A percentile compares a stretch with the other conserved stretches of the same genome.
phyloP scores from a whole-genome alignment of 2,797 vertebrate genomes.

The Sebastes hopkinsi region DNA sequence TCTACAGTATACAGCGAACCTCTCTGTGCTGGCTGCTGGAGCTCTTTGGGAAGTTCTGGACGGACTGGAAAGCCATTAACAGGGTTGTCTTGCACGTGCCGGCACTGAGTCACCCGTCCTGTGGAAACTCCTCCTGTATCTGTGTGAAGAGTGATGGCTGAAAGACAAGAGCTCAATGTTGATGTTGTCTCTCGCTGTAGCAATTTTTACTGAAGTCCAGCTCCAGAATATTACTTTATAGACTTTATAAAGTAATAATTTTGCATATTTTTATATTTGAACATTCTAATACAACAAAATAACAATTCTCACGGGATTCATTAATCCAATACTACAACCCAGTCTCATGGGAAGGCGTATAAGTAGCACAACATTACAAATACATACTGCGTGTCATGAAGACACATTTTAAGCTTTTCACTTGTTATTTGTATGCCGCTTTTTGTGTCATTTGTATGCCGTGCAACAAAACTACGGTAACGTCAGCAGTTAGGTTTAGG shows the following conservation, averaged over 20 bases:
- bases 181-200: neutral
- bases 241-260: neutral
- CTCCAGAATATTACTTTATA: neutral
- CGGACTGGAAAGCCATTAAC: conserved; percentile 33
- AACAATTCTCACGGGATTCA: neutral
- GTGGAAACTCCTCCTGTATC: conserved; percentile 39
- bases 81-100: conserved; percentile 42
- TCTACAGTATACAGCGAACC: neutral
- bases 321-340: neutral
- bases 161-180: neutral
- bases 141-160: conserved; percentile 27
- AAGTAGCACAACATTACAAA: no score
- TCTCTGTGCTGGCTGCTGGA: conserved; percentile 13
- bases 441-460: no score
- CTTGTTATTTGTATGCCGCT: no score
- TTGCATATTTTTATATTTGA: neutral
- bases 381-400: no score
- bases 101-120: conserved; percentile 40
- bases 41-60: conserved; percentile 46
- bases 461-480: no score
- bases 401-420: no score
- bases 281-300: neutral
- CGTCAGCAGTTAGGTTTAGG: no score
- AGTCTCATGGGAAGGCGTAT: no score
- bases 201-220: neutral